Conservation (phyloP, 2,888 invertebrate species). For the Pseudococcus longispinus region DNA sequence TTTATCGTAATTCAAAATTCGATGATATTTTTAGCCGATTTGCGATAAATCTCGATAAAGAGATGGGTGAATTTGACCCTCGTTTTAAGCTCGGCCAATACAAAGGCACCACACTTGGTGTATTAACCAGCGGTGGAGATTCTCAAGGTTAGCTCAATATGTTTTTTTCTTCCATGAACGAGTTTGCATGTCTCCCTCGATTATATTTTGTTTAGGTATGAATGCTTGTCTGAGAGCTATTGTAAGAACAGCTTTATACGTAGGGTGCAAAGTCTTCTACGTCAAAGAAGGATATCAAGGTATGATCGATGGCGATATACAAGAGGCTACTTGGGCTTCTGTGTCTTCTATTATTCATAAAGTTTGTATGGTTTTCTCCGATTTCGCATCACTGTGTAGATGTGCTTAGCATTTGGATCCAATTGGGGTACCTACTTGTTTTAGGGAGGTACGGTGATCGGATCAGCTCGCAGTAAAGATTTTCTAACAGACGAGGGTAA, state of each 20-base stretch:
- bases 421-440: neutral
- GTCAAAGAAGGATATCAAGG: constrained; percentile 81
- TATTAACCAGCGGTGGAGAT: constrained; percentile 97
- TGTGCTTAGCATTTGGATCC: neutral
- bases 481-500: constrained; percentile 89
- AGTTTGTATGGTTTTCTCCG: constrained; percentile 62
- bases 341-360: constrained; percentile 98
- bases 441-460: constrained; percentile 96
- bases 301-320: constrained; percentile 97
- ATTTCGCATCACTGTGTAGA: no score
- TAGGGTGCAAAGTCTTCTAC: constrained; percentile 92
- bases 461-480: constrained; percentile 93
- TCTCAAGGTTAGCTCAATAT: constrained; percentile 75
- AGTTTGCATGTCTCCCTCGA: neutral
- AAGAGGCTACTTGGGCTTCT: constrained; percentile 94
- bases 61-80: neutral
- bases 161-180: neutral
- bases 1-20: neutral
- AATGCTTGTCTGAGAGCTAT: constrained; percentile 98
- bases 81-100: constrained; percentile 61
- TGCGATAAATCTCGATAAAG: neutral
- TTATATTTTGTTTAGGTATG: constrained; percentile 75
- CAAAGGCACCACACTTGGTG: constrained; percentile 90
- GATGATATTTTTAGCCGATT: neutral
- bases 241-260: constrained; percentile 97